Conservation (phyloP, 2,113 vertebrate genomes). For the Camelus dromedarius region DNA sequence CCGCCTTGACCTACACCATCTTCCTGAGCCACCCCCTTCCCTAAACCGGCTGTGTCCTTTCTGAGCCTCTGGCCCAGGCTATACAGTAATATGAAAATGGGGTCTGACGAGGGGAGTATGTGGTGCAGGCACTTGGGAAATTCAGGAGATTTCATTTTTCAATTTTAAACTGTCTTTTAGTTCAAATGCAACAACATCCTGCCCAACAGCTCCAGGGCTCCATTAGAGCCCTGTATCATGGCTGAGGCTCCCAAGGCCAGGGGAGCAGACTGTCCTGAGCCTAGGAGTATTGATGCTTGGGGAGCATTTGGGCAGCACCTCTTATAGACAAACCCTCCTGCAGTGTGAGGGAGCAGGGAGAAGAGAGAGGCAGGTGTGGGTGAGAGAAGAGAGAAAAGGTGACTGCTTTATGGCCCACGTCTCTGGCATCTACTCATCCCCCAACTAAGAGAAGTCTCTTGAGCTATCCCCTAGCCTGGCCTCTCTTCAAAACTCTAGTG, state of each 20-base stretch:
- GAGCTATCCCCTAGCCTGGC: not conserved
- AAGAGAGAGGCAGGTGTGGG: constrained; percentile 45
- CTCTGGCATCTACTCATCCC: constrained; percentile 56
- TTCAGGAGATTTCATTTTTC: constrained; percentile 76
- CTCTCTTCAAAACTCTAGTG: constrained; percentile 40
- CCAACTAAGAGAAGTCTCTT: not conserved
- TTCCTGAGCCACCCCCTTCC: constrained; percentile 66
- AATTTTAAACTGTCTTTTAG: constrained; percentile 76
- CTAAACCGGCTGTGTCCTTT: constrained; percentile 63
- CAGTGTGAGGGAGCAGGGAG: not conserved
- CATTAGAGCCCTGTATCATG: constrained; percentile 50
- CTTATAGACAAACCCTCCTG: constrained; percentile 70
- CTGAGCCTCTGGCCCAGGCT: constrained; percentile 74
- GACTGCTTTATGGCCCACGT: constrained; percentile 46
- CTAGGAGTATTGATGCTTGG: constrained; percentile 37
- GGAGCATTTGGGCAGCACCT: constrained; percentile 69
- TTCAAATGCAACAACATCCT: constrained; percentile 75
- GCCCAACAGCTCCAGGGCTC: constrained; percentile 48
- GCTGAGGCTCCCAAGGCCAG: not conserved
- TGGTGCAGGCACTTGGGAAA: constrained; percentile 83
- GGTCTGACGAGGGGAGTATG: constrained; percentile 59
- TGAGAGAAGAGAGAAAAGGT: constrained; percentile 53
- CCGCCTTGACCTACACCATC: constrained; percentile 64
- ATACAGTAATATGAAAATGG: constrained; percentile 69
- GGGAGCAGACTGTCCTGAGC: constrained; percentile 60